A percentile compares a stretch with the other conserved stretches of the same genome.
Conservation (phyloP, 2,888 invertebrate genomes). For the Pediacus dermestoides region DNA sequence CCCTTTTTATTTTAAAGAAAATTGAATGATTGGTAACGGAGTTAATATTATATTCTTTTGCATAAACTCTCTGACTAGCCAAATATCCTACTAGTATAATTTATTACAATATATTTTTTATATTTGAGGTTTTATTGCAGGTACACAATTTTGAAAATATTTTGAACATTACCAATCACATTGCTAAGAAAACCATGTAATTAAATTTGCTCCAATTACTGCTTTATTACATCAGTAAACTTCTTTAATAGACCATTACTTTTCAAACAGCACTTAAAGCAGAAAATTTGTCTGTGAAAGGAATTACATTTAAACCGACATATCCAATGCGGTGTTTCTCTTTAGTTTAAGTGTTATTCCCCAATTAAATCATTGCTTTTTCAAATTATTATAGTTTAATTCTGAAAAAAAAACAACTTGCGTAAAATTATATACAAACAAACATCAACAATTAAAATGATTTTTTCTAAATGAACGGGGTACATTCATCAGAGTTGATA, state of each 20-base stretch:
- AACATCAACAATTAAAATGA: conserved; percentile 7
- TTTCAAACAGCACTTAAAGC: too few species aligned
- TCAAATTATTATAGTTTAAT: too few species aligned
- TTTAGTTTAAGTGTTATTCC: too few species aligned
- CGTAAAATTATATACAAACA: conserved; percentile 3
- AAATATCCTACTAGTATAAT: conserved; percentile 20
- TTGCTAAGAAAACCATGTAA: conserved; percentile 9
- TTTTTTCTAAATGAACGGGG: conserved; percentile 16
- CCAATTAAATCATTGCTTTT: too few species aligned
- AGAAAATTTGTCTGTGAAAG: too few species aligned
- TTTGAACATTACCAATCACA: conserved; percentile 13
- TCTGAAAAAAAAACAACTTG: too few species aligned
- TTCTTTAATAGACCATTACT: too few species aligned
- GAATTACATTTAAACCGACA: too few species aligned
- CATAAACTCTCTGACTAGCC: conserved; percentile 28
- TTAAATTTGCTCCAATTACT: conserved; percentile 4
- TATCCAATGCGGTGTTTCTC: too few species aligned
- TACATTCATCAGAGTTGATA: conserved; percentile 33
- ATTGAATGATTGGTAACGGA: conserved; percentile 36
- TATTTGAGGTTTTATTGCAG: conserved; percentile 36
- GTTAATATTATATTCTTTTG: too few species aligned
- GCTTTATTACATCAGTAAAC: not conserved
- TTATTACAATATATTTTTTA: not conserved
- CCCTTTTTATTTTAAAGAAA: conserved; percentile 19
- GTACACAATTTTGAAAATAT: conserved; percentile 37